Conservation (phyloP, 2,797 vertebrate species). For the Cyclopterus lumpus region DNA sequence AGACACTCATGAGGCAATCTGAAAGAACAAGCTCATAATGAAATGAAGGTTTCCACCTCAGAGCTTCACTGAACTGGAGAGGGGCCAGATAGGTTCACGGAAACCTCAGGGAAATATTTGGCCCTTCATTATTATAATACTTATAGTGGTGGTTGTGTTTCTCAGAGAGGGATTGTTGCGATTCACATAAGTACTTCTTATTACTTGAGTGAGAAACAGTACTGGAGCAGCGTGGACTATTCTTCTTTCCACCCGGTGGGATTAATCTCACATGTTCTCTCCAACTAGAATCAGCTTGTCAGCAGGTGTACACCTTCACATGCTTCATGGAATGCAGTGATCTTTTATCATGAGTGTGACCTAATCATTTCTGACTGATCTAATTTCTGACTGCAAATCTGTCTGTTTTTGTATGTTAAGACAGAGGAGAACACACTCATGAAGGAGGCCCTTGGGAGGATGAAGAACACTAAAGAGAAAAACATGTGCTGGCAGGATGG, state of each 20-base stretch:
- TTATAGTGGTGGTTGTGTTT: background rate
- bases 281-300: slow-evolving; percentile 31
- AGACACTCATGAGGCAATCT: background rate
- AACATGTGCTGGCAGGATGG: slow-evolving; percentile 98
- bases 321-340: slow-evolving; percentile 1
- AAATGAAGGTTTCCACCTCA: background rate
- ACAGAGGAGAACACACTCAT: slow-evolving; percentile 95
- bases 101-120: slow-evolving; percentile 5
- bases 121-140: background rate
- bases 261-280: slow-evolving; percentile 13
- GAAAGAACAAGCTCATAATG: slow-evolving; percentile 1
- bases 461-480: slow-evolving; percentile 89
- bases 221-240: background rate
- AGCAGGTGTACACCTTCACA: slow-evolving; percentile 33
- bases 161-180: background rate
- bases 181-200: background rate
- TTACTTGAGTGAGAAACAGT: background rate
- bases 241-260: slow-evolving; percentile 12
- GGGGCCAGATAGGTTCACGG: background rate
- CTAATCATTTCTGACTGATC: slow-evolving; percentile 50
- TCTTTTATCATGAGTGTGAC: slow-evolving; percentile 18
- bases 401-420: slow-evolving; percentile 77
- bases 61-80: slow-evolving; percentile 3
- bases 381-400: slow-evolving; percentile 40
- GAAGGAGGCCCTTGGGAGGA: slow-evolving; percentile 91